Evolutionary conservation across 2,888 invertebrate species (phyloP), one percentile per base, ranked within the genome.

Genomic region (Acanthosepion lycidas): DNA sequence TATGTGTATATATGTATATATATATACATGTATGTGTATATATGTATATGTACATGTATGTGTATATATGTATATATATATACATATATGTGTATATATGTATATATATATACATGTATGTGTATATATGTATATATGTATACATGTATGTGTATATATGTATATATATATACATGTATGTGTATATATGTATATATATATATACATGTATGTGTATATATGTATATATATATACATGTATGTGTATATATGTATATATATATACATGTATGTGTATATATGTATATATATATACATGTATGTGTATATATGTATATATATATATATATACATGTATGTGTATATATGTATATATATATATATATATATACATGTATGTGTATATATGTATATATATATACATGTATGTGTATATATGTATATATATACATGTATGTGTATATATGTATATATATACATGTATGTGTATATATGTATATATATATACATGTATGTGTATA

Each of bases 391-490:
- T 78, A 78, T n/a, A 78, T 78, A 78, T 78, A 64, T 78, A 78
- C 9, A 78, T n/a, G n/a, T n/a, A 78, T 78, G n/a, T 78, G n/a
- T 78, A 78, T 64, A 78, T 78, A 78, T 78, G n/a, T 78, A 78
- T 78, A 78, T 78, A 78, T 78, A 42, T 3, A 42, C 15, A 15
- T 53, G 2, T 53, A n/a, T 78, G 12, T 78, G n/a, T 78, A 78
- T 78, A 78, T 28, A 78, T 78, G 9, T 78, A 78, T 78, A 78
- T n/a, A 78, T 78, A 78, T 78, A 64, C n/a, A 78, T n/a, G n/a
- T n/a, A 78, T n/a, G n/a, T 78, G n/a, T 78, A 78, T 78, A 78
- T 64, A 78, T 78, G n/a, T 78, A 78, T 78, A 78, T 78, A 78
- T 78, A 78, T 78, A 42, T 3, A 42, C 15, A n/a, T 78, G 12